Conservation (phyloP, 2,797 vertebrate species). For the Chelonia mydas region DNA sequence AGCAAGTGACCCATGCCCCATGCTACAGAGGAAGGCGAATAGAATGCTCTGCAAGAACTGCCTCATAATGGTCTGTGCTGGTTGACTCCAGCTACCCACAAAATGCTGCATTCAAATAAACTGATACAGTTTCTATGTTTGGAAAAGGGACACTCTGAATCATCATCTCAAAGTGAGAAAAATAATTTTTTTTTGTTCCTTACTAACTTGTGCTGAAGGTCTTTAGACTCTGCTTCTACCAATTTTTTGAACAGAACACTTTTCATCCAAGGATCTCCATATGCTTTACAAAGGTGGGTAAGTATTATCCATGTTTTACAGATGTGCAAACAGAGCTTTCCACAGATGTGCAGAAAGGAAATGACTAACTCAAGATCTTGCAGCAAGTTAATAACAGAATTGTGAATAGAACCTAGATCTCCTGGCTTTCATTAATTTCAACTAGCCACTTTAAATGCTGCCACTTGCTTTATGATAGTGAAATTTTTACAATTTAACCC, state of each 20-base stretch:
- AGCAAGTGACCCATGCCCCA: no score
- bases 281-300: background rate
- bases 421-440: conserved; percentile 48
- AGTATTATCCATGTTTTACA: conserved; percentile 13
- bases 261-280: background rate
- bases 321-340: background rate
- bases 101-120: background rate
- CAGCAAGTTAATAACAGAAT: conserved; percentile 5
- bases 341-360: background rate
- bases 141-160: background rate
- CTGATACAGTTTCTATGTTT: background rate
- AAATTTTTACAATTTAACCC: conserved; percentile 17
- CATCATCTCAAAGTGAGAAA: background rate
- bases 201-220: background rate
- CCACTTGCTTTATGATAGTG: background rate
- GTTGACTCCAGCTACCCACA: background rate
- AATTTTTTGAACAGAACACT: background rate
- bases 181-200: rapidly evolving
- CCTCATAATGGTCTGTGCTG: background rate
- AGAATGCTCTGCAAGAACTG: background rate
- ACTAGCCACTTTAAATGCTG: conserved; percentile 33
- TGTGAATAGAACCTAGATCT: conserved; percentile 38
- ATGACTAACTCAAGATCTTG: background rate
- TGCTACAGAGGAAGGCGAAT: background rate
- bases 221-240: background rate